A percentile compares a stretch with the other conserved stretches of the same genome.
Evolutionary conservation across 2,888 invertebrate genomes (phyloP).

Genomic region (Halictus quadricinctus): DNA sequence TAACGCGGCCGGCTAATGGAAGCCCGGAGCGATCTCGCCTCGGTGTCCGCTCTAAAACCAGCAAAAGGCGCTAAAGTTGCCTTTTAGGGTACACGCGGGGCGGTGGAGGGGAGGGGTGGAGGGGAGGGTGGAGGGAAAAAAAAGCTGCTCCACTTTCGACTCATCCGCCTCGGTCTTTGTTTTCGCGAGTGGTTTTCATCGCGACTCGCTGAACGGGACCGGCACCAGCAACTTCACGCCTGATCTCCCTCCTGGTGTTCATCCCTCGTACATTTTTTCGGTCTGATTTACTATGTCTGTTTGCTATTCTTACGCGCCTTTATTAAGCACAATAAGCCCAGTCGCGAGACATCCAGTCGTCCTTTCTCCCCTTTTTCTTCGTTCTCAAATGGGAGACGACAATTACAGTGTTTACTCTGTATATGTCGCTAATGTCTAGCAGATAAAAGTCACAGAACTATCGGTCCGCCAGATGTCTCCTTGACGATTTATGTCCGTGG

Average conservation of each 20-base stretch:
- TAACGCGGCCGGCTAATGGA: constrained; percentile 38
- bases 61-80: constrained; percentile 52
- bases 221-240: constrained; percentile 24
- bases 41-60: constrained; percentile 31
- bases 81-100: constrained; percentile 29
- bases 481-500: too few species aligned
- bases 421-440: too few species aligned
- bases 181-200: constrained; percentile 43
- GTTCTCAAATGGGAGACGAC: not conserved
- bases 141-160: constrained; percentile 55
- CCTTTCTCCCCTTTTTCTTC: not conserved
- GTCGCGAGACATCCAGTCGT: not conserved
- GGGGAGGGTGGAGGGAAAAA: constrained; percentile 1
- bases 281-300: not conserved
- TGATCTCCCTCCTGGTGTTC: not conserved
- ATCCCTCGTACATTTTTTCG: not conserved
- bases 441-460: too few species aligned
- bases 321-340: not conserved
- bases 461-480: too few species aligned
- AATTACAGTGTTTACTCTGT: too few species aligned
- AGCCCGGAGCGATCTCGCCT: constrained; percentile 29
- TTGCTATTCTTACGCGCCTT: not conserved
- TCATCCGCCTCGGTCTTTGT: constrained; percentile 39
- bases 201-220: constrained; percentile 24
- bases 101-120: too few species aligned